Evolutionary conservation across 2,797 vertebrate species (phyloP), one percentile per base, ranked within the genome.

Genomic region (Eulemur mongoz): DNA sequence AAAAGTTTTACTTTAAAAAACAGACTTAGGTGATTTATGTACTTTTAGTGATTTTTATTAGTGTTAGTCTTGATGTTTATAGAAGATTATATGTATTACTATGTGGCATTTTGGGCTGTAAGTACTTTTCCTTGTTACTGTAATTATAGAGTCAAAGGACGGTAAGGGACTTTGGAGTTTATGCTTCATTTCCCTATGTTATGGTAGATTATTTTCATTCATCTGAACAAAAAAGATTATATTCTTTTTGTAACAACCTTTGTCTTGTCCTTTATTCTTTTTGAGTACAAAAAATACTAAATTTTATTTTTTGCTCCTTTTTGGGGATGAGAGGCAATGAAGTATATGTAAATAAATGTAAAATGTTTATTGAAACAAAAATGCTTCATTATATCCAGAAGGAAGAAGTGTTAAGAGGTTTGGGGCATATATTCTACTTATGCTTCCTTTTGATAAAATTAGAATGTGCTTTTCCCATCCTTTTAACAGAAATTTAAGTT

Each of bases 291-390:
- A 81, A 88, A 67, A 30, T 38, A 57, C 35, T 35, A 52, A 87
- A 45, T 86, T 93, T 17, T 79, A 12, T 65, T 79, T 82, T 70
- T 92, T 92, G 48, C 30, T 52, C 4, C 4, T 40, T 89, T 83
- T 82, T 67, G 0, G 3, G 40, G 30, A 5, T 50, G 35, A 45
- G 65, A 4, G 35, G 12, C 72, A 84, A 43, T 15, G 45, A 95
- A 87, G 43, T 57, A 35, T 80, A 70, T 61, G 32, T 61, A 95
- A 92, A 63, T 95, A 63, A 94, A 96, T 76, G 38, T 70, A 65
- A 92, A 94, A 18, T 80, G 18, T 90, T 93, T 93, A n/a, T 69
- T 72, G 59, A 91, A 85, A 57, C 10, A 63, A 91, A 88, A 54
- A 30, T 88, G 11, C 35, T 78, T 82, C 12, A 43, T 94, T 80